phyloP scores from a whole-genome alignment of 2,797 vertebrate genomes.

The Chromobotia macracanthus region DNA sequence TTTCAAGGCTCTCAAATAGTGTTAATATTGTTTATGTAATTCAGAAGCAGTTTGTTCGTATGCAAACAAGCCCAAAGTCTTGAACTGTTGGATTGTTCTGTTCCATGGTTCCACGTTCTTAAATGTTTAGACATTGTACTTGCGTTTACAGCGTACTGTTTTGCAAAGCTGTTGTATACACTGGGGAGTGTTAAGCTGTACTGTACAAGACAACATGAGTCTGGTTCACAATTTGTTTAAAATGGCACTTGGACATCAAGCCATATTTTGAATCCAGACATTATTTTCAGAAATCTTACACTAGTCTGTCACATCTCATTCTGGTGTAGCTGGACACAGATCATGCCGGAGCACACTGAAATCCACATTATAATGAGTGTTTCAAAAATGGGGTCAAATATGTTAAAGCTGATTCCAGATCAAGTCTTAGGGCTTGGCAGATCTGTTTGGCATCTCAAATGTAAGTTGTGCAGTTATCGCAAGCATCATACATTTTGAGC shows the following conservation, averaged over 20 bases:
- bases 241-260: conserved; percentile 4
- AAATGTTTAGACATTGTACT: neutral
- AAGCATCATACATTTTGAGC: conserved; percentile 47
- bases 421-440: neutral
- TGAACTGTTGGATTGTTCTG: neutral
- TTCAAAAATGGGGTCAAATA: neutral
- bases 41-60: neutral
- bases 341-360: neutral
- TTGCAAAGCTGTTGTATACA: neutral
- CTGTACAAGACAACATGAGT: neutral
- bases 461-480: conserved; percentile 61
- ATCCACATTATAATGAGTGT: neutral
- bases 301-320: neutral
- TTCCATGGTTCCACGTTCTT: neutral
- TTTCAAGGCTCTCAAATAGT: no score
- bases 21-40: conserved; percentile 10
- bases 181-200: neutral
- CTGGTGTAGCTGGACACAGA: neutral
- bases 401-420: neutral
- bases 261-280: neutral
- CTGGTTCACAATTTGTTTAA: neutral
- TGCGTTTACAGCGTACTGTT: neutral
- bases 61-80: neutral
- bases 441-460: conserved; percentile 17
- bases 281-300: neutral